Percentiles rank a stretch among this genome's conserved stretches.
Evolutionary conservation across 2,797 vertebrate species (phyloP).

Genomic region (Hydrophis major): DNA sequence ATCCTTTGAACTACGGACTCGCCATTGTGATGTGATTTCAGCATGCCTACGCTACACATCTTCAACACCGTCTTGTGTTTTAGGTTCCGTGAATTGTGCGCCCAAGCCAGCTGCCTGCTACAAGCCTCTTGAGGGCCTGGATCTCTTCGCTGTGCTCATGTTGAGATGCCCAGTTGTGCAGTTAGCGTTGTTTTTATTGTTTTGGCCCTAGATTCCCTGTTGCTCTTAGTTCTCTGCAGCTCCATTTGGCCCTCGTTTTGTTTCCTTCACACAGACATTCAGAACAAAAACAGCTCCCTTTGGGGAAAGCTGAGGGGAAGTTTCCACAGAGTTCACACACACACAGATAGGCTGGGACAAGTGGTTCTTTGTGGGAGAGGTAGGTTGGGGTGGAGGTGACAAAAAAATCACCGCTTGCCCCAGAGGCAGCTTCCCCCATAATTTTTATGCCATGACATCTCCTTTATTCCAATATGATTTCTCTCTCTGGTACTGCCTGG

Average conservation of each 20-base stretch:
- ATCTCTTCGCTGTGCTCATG: background rate
- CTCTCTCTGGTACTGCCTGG: slow-evolving; percentile 64
- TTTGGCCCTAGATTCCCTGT: background rate
- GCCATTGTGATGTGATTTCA: background rate
- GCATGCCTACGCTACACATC: background rate
- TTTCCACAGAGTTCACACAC: background rate
- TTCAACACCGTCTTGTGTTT: background rate
- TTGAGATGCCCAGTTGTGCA: background rate
- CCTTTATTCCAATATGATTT: slow-evolving; percentile 51
- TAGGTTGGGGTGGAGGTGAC: fast-evolving
- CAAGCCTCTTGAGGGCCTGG: background rate
- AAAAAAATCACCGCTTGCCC: fast-evolving
- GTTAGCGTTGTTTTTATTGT: background rate
- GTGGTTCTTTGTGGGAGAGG: background rate
- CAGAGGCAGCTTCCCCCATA: fast-evolving
- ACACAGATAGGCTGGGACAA: background rate
- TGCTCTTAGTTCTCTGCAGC: background rate
- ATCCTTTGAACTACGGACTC: background rate
- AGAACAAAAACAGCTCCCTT: background rate
- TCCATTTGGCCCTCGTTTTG: background rate
- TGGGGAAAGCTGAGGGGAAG: background rate
- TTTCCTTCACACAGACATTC: background rate
- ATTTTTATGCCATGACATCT: fast-evolving
- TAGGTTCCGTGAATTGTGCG: background rate
- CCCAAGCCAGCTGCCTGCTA: background rate